Evolutionary conservation across 1,140 invertebrate species (phyloP), one percentile per base, ranked within the genome.

Genomic region (Hylaeus anthracinus): DNA sequence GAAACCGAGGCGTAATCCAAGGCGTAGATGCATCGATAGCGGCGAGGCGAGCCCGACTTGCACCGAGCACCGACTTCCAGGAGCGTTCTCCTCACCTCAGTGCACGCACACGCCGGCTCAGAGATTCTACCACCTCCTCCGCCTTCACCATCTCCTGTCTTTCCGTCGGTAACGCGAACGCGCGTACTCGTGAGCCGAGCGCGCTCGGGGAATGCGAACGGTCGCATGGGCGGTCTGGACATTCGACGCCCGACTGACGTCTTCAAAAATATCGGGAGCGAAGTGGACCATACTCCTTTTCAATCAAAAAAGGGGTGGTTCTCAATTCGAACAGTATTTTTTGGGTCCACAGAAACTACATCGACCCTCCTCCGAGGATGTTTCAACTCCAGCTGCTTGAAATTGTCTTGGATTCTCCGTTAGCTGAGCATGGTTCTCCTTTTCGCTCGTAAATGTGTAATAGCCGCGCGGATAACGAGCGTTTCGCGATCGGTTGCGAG

Each of bases 211-310:
- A 90, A 88, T 84, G 88, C 88, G 85, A 90, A 81, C 87, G 88
- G 86, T 89, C 88, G 90, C 79, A 90, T 89, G 90, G 90, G 88
- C 91, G 91, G 87, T 87, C 86, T 74, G 81, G 51, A 9, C 80
- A 76, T 84, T 84, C 81, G 86, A 60, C 82, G 82, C 53, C 72
- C 75, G 76, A 71, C 77, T 86, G 88, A 79, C 85, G 86, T 90
- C 89, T 88, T 91, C 86, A 91, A 92, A 93, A 93, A 92, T 92
- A 83, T 81, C 70, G 86, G 88, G 90, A 92, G 88, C 85, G 88
- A 89, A 90, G 86, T 89, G 86, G 87, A 79, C 61, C 61, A 39
- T 26, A 26, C 26, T 26, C 26, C 26, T 26, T 26, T 26, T 26
- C 26, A 26, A 26, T 26, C 26, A 26, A 26, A 26, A 26, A 26